Conservation (phyloP, 1,140 invertebrate genomes). For the Drosophila sproati region DNA sequence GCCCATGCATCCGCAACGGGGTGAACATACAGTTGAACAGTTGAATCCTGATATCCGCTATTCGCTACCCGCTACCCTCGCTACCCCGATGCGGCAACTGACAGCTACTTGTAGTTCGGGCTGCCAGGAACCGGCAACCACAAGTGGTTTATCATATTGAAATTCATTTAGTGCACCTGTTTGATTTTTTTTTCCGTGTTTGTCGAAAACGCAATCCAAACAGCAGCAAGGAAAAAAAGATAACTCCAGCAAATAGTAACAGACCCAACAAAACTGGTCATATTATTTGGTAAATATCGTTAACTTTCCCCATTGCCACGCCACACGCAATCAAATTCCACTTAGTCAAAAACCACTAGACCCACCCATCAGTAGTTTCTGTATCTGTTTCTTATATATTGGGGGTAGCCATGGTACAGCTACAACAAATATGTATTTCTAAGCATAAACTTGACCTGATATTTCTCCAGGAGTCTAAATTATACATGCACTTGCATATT, state of each 20-base stretch:
- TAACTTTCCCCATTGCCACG: conserved; percentile 68
- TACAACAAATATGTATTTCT: too few species aligned
- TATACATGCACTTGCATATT: too few species aligned
- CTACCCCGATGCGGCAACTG: not conserved
- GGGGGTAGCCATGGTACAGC: too few species aligned
- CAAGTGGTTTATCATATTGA: conserved; percentile 82
- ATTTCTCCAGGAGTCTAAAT: too few species aligned
- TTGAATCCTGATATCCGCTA: not conserved
- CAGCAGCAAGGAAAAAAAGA: not conserved
- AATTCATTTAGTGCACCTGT: conserved; percentile 84
- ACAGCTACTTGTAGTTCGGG: conserved; percentile 6
- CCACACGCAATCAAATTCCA: conserved; percentile 66
- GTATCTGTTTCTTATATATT: too few species aligned
- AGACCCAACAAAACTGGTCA: conserved; percentile 21
- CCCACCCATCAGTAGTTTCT: not conserved
- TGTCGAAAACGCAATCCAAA: conserved; percentile 25
- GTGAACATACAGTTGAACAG: not conserved
- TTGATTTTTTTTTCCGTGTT: conserved; percentile 75
- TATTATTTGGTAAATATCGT: conserved; percentile 80
- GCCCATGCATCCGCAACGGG: conserved; percentile 19
- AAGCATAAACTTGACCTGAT: too few species aligned
- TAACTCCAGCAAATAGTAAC: not conserved
- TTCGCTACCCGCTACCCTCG: not conserved
- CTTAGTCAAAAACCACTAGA: conserved; percentile 24
- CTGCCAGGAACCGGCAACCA: conserved; percentile 51